phyloP scores from a whole-genome alignment of 2,888 invertebrate genomes.

The Eumacrocentrus americanus region DNA sequence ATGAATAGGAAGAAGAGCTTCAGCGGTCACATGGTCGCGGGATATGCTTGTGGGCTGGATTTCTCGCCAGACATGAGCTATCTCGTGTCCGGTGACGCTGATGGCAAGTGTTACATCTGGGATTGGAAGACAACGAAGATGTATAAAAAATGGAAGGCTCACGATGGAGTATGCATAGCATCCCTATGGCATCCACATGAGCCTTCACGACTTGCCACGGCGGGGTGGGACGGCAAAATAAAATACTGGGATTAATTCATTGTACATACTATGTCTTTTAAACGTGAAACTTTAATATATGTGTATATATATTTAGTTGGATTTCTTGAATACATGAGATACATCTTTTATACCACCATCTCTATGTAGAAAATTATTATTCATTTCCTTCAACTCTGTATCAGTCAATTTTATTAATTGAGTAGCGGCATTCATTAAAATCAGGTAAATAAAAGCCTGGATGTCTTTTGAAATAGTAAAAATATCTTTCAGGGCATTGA shows the following conservation, averaged over 20 bases:
- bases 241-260: constrained; percentile 99
- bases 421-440: too few relatives aligned
- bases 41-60: constrained; percentile 96
- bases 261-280: too few relatives aligned
- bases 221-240: constrained; percentile 98
- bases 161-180: constrained; percentile 95
- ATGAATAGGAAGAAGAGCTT: constrained; percentile 98
- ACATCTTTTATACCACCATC: too few relatives aligned
- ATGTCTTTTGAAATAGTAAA: too few relatives aligned
- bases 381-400: too few relatives aligned
- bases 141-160: constrained; percentile 98
- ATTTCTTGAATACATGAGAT: too few relatives aligned
- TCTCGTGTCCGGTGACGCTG: constrained; percentile 96
- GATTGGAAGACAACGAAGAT: constrained; percentile 99
- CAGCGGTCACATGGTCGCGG: constrained; percentile 98
- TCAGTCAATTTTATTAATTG: too few relatives aligned
- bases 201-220: constrained; percentile 94
- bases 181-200: constrained; percentile 99
- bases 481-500: too few relatives aligned
- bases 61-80: constrained; percentile 99
- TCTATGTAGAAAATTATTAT: too few relatives aligned
- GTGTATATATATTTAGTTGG: too few relatives aligned
- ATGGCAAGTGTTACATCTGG: constrained; percentile 98
- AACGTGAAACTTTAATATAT: too few relatives aligned
- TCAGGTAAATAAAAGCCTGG: too few relatives aligned